Base-by-base conservation (phyloP, 2,113 vertebrate species). In the Nannospalax galili region DNA sequence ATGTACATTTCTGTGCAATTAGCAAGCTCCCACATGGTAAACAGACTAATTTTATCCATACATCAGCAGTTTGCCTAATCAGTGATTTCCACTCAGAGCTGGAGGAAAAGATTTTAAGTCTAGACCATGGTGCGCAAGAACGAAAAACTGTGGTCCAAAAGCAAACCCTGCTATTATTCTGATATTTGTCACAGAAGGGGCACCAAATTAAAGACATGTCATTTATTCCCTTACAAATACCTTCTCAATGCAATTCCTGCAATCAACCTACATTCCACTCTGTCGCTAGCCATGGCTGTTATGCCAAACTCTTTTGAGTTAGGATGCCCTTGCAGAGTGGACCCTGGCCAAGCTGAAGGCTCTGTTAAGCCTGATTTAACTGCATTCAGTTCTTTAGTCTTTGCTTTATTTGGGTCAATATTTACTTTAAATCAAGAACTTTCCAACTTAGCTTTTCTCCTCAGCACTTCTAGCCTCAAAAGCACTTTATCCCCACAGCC, bases 11-110 rank as follows among this genome's bases (percentile, higher is more conserved):
- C 60, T 84, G 67, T 86, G 86, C 86, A 94, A 97, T 96, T 96
- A 93, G 87, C 89, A 89, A 64, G 42, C 84, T 93, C 81, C 37
- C 72, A 90, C 79, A 40, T 75, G 73, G 91, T 91, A 95, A 97
- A 84, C 73, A 96, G 89, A 80, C 45, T 91, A 88, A 93, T 92
- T 97, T 95, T 96, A n/a, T 74, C 81, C 9, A 0, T 78, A 67
- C 72, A 85, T 88, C 93, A 96, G 96, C 93, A 94, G 93, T 97
- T 96, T 95, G 84, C 87, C 90, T 97, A 94, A 95, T 96, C 95
- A 95, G 78, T 90, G 93, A 74, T 90, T 95, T 92, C 91, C 60
- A 88, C 91, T 92, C 89, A 75, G 90, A 90, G 24, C 85, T 75
- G 52, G 45, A 88, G 64, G 70, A 80, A 78, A 95, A 93, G 69